Base-by-base conservation (phyloP, 2,113 vertebrate genomes). In the Corythaixoides concolor region DNA sequence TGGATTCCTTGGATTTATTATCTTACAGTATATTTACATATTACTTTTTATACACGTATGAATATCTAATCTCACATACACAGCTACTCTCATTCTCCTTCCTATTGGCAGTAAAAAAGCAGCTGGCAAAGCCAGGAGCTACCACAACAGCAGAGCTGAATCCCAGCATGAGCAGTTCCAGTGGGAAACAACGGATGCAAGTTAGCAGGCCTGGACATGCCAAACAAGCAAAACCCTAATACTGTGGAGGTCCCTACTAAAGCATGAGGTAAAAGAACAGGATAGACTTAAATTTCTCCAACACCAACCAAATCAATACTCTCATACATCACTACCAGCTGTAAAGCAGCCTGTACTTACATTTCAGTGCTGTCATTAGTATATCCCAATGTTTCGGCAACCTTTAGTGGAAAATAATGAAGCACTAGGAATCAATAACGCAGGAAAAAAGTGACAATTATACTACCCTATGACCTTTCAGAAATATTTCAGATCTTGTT, bases 91-190 rank as follows among this genome's bases (percentile, higher is more conserved):
- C 43, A 84, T 82, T 88, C 53, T 91, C 76, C 35, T 87, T 95
- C 77, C 84, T 21, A 32, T 8, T 94, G 95, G 93, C 89, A 96
- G 63, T 30, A 55, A 75, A 73, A 92, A 94, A 79, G 84, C 66
- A 89, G 84, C 74, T 97, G 96, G 95, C 90, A 95, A 60, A 88
- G 94, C 11, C 86, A 88, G 77, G 32, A 92, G 87, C 58, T 67
- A 56, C 73, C 85, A 86, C 69, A 95, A 50, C 26, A 84, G 85
- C 88, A 93, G 76, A 91, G 81, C 77, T 79, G 83, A 79, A 53
- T 68, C 77, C 86, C 95, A 92, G 90, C 95, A 91, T 0, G 17
- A 78, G 59, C 27, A 67, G 15, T 30, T 81, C 45, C 3, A 90
- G 79, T 52, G 58, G 41, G 83, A 79, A 96, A 89, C 19, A 85